Conservation (phyloP, 2,797 vertebrate genomes). For the Spatula versicolor region DNA sequence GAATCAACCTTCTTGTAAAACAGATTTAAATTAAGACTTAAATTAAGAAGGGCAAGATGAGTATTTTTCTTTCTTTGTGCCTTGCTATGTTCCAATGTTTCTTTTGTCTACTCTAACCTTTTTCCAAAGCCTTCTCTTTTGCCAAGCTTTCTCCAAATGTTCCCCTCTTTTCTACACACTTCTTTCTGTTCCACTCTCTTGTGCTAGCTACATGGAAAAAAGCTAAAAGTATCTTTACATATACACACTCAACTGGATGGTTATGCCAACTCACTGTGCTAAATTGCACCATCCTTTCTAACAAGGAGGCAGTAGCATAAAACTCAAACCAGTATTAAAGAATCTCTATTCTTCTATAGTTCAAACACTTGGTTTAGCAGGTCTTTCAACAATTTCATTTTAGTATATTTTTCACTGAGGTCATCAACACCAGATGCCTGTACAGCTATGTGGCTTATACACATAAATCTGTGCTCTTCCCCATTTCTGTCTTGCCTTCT, state of each 20-base stretch:
- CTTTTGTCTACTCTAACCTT: not conserved
- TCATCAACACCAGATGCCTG: not conserved
- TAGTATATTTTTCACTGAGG: not conserved
- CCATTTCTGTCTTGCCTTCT: not conserved
- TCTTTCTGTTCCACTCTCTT: not conserved
- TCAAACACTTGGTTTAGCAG: not conserved
- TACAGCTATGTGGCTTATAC: not conserved
- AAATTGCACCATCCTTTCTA: fast-evolving
- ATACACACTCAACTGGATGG: not conserved
- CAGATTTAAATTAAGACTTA: not conserved
- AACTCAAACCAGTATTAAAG: not conserved
- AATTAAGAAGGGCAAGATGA: not conserved
- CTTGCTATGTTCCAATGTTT: not conserved
- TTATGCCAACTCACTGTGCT: not conserved
- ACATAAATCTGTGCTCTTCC: not conserved
- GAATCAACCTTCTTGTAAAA: not conserved
- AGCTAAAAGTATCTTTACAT: not conserved
- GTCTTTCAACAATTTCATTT: not conserved
- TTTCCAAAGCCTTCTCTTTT: not conserved
- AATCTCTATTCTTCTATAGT: not conserved
- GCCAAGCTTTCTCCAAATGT: not conserved
- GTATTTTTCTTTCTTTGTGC: not conserved
- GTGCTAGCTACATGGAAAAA: not conserved
- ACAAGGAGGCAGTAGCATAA: not conserved
- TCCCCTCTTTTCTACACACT: not conserved